phyloP scores from a whole-genome alignment of 2,113 vertebrate genomes.

The Istiophorus platypterus region DNA sequence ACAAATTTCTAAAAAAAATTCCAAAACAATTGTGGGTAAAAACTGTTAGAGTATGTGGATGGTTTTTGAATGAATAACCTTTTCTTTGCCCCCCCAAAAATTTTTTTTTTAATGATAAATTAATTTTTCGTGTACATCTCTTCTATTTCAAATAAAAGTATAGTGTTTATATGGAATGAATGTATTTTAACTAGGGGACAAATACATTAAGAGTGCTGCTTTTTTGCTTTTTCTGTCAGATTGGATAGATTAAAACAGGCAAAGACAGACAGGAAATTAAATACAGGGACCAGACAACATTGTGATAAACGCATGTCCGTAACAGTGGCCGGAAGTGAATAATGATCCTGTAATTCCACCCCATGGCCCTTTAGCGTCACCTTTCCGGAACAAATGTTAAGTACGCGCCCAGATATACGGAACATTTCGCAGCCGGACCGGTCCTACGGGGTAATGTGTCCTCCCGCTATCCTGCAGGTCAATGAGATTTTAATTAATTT shows the following conservation, averaged over 20 bases:
- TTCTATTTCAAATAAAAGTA: slow-evolving; percentile 51
- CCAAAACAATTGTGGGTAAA: not conserved
- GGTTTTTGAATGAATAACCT: not conserved
- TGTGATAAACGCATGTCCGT: not conserved
- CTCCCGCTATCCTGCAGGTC: slow-evolving; percentile 29
- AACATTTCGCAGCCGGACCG: slow-evolving; percentile 49
- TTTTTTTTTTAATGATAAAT: not conserved
- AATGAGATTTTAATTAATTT: not conserved
- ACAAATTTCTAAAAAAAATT: not conserved
- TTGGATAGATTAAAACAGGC: not conserved
- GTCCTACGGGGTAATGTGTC: slow-evolving; percentile 34
- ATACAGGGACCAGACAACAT: not conserved
- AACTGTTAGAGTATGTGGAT: not conserved
- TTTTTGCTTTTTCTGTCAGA: not conserved
- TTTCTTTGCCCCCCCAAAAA: no score
- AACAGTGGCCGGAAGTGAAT: not conserved
- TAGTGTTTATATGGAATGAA: not conserved
- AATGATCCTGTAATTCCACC: not conserved
- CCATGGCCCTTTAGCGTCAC: not conserved
- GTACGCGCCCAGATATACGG: not conserved
- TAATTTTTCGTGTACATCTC: not conserved
- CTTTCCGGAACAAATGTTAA: slow-evolving; percentile 46
- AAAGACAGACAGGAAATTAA: not conserved
- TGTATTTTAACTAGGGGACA: not conserved
- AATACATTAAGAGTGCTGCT: not conserved